Conservation (phyloP, 1,140 invertebrate genomes). For the Solen grandis region DNA sequence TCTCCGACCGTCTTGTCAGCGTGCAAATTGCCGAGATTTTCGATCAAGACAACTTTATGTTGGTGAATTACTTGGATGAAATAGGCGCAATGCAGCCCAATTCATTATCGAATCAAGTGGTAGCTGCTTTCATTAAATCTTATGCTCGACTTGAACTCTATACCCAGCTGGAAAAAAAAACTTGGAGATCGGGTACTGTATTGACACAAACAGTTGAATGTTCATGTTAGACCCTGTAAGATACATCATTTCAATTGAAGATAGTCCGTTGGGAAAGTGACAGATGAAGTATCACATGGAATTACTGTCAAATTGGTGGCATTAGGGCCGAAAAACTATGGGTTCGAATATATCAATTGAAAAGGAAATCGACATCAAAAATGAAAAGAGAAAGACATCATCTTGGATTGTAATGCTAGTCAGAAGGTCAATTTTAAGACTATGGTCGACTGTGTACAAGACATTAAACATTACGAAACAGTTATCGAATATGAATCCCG, state of each 20-base stretch:
- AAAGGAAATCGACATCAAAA: no score
- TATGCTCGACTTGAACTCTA: conserved; percentile 22
- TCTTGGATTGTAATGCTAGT: no score
- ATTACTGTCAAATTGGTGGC: no score
- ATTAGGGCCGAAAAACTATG: no score
- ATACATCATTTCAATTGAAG: neutral
- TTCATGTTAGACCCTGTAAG: neutral
- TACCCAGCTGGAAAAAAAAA: neutral
- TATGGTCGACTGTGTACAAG: no score
- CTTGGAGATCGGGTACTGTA: conserved; percentile 2
- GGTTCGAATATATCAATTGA: no score
- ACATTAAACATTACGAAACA: no score
- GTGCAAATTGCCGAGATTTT: conserved; percentile 1
- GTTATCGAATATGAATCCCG: no score
- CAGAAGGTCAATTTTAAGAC: no score
- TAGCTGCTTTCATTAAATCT: neutral
- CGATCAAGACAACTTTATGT: neutral
- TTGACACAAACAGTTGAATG: conserved; percentile 31
- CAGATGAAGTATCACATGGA: neutral
- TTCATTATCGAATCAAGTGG: neutral
- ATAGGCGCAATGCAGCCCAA: neutral
- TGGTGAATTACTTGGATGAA: neutral
- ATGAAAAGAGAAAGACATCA: no score
- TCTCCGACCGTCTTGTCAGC: neutral
- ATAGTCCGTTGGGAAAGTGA: neutral